Evolutionary conservation across 2,113 vertebrate species (phyloP).

Genomic region (Geothlypis trichas): DNA sequence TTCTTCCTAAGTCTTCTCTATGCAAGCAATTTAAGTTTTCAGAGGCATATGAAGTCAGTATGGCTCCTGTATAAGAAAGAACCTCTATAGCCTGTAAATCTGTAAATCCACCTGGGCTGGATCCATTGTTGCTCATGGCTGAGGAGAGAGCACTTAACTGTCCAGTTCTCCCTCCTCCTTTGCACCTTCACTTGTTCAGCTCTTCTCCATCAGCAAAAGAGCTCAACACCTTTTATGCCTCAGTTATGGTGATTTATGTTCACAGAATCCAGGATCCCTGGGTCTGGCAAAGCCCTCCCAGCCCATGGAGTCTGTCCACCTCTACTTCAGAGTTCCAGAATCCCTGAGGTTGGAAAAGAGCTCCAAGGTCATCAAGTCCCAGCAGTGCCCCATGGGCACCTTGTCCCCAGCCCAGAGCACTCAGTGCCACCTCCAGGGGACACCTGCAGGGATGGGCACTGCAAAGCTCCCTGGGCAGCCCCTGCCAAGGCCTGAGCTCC

Average conservation of each 20-base stretch:
- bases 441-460: not conserved
- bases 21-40: not conserved
- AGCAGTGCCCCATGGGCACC: rapidly evolving
- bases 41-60: not conserved
- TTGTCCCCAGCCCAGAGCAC: not conserved
- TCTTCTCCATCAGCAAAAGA: not conserved
- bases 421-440: not conserved
- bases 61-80: not conserved
- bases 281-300: no score
- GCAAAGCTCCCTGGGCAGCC: not conserved
- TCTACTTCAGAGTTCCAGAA: no score
- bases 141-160: not conserved
- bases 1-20: not conserved
- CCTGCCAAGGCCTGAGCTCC: not conserved
- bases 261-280: not conserved
- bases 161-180: not conserved
- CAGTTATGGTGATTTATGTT: not conserved
- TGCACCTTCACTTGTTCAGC: not conserved
- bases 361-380: rapidly evolving
- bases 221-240: not conserved
- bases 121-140: not conserved
- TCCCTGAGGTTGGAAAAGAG: not conserved
- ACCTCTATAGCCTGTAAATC: not conserved
- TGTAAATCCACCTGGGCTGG: not conserved
- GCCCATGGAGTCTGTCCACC: no score